A percentile compares a stretch with the other conserved stretches of the same genome.
Evolutionary conservation across 2,797 vertebrate genomes (phyloP).

Genomic region (Alcedo atthis): DNA sequence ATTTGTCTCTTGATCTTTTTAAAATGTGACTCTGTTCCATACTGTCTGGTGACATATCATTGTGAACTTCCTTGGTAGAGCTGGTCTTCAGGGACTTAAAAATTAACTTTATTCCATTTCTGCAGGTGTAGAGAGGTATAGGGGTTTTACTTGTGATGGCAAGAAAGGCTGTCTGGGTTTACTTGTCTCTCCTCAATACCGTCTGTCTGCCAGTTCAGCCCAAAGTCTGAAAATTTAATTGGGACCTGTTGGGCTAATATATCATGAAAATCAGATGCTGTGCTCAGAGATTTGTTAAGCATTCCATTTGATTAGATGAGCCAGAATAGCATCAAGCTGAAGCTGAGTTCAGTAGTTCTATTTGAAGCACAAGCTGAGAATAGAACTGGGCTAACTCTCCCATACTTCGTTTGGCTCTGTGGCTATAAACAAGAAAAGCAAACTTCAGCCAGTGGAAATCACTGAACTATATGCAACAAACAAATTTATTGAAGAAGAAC

Average conservation of each 20-base stretch:
- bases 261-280: constrained; percentile 25
- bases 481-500: not conserved
- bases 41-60: not conserved
- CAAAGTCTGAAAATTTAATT: not conserved
- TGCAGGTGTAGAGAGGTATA: not conserved
- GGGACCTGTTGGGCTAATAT: constrained; percentile 7
- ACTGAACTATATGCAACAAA: constrained; percentile 2
- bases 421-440: constrained; percentile 45
- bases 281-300: not conserved
- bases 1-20: not conserved
- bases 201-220: not conserved
- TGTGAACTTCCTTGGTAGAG: not conserved
- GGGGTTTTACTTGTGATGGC: not conserved
- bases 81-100: constrained; percentile 28
- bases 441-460: constrained; percentile 26
- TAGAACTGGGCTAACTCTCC: constrained; percentile 51
- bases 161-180: not conserved
- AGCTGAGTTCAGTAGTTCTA: constrained; percentile 59
- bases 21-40: not conserved
- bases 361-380: constrained; percentile 39
- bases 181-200: not conserved
- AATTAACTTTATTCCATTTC: constrained; percentile 15
- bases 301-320: constrained; percentile 43
- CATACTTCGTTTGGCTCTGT: constrained; percentile 27
- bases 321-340: constrained; percentile 56